Conservation (phyloP, 2,888 invertebrate species). For the Macrophya alboannulata region DNA sequence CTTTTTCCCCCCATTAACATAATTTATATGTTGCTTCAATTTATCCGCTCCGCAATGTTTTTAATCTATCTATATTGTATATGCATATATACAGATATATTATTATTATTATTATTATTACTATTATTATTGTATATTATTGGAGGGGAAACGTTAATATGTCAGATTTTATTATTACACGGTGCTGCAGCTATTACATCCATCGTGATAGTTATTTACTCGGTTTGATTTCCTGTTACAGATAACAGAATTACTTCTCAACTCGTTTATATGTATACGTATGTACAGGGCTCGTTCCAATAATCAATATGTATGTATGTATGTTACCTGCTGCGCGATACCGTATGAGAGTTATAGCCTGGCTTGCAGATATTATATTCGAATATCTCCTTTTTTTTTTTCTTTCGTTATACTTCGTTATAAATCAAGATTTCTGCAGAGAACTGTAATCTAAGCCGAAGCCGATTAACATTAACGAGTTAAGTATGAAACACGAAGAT, state of each 20-base stretch:
- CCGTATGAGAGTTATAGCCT: slow-evolving; percentile 31
- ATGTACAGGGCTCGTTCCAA: slow-evolving; percentile 29
- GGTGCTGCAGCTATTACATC: slow-evolving; percentile 17
- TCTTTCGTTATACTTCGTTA: neutral
- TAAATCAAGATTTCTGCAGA: too few species aligned
- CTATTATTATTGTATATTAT: neutral
- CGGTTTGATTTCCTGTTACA: slow-evolving; percentile 49
- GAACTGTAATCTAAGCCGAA: too few species aligned
- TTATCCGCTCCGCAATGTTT: neutral
- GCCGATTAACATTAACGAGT: too few species aligned
- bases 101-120: neutral
- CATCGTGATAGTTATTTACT: slow-evolving; percentile 49
- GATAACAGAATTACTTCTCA: slow-evolving; percentile 51
- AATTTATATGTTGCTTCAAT: neutral
- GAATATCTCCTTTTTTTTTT: neutral
- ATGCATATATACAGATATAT: neutral
- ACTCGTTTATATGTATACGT: slow-evolving; percentile 31
- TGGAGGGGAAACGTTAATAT: neutral
- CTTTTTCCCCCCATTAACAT: neutral
- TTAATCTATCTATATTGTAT: neutral
- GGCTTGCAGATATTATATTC: slow-evolving; percentile 30
- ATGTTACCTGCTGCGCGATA: slow-evolving; percentile 31
- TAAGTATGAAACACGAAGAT: neutral
- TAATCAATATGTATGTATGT: slow-evolving; percentile 33
- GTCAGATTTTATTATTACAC: slow-evolving; percentile 34